Evolutionary conservation across 2,888 invertebrate genomes (phyloP), one percentile per base, ranked within the genome.

Genomic region (Hypercompe scribonia): DNA sequence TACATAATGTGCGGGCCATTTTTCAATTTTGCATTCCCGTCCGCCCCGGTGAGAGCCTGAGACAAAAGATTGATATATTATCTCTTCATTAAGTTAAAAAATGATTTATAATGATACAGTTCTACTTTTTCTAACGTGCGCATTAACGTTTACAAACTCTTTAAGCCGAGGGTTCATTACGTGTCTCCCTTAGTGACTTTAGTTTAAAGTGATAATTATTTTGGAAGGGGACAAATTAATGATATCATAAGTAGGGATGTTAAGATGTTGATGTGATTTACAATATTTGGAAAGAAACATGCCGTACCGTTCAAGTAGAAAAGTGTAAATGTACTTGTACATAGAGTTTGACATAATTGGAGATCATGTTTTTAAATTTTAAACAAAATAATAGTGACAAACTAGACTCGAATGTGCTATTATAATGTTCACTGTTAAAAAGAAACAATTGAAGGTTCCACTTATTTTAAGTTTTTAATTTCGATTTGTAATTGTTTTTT

Each of bases 21-120:
- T 93, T 92, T 93, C 92, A 85, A 89, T 88, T 91, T 93, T 94
- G 93, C 93, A 93, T 93, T 91, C 88, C 87, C 61, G 18, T 61
- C 61, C 81, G 87, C 86, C 88, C 81, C 82, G 83, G 86, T 87
- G 88, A 86, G 85, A 84, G 76, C 87, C 84, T 88, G 89, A 93
- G 90, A 93, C 94, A 94, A 94, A 92, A 94, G 93, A 94, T 94
- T 93, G 94, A 94, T 94, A 93, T 91, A 92, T 93, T 89, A 87
- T 88, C 87, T 89, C 89, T 90, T 93, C 91, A 94, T 94, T 93
- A 91, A 88, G 84, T 92, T 87, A 82, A 90, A 54, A 90, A 91
- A 92, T 93, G 91, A 94, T 94, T 91, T 91, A 93, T 93, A 87
- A 82, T 83, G 83, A 78, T 66, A 78, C 87, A 86, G 90, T 90